phyloP scores from a whole-genome alignment of 64 coral and sea anemone genomes.

The Trachythela sp. region DNA sequence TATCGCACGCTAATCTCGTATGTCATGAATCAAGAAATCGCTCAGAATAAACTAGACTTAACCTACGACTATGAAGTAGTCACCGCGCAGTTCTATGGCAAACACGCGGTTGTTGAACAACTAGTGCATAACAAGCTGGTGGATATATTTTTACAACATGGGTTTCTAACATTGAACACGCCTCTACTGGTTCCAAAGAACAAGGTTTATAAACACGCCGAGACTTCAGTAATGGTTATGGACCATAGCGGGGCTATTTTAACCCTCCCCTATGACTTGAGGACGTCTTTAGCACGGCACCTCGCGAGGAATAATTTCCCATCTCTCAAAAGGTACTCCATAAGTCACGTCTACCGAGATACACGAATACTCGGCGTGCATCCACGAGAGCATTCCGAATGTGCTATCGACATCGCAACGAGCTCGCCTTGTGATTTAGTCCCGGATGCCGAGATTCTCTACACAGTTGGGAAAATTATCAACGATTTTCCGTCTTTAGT shows the following conservation, averaged over 20 bases:
- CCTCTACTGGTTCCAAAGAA: conserved; percentile 66
- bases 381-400: conserved; percentile 80
- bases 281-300: conserved; percentile 86
- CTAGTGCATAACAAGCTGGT: conserved; percentile 65
- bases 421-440: conserved; percentile 64
- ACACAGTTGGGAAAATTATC: conserved; percentile 72
- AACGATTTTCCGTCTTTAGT: conserved; percentile 69
- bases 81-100: conserved; percentile 30
- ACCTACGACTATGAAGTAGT: conserved; percentile 78
- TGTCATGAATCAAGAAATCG: conserved; percentile 68
- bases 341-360: conserved; percentile 81
- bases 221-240: conserved; percentile 63
- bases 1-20: conserved; percentile 67
- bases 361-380: conserved; percentile 66
- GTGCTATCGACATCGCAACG: conserved; percentile 83
- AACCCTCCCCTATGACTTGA: conserved; percentile 70
- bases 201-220: conserved; percentile 57
- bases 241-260: conserved; percentile 82
- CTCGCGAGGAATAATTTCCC: conserved; percentile 54
- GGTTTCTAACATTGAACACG: conserved; percentile 61
- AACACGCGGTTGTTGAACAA: conserved; percentile 49
- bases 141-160: conserved; percentile 62
- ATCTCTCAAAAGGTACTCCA: conserved; percentile 70
- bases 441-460: conserved; percentile 79
- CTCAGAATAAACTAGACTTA: conserved; percentile 53